These are phyloP conservation scores for Rhagophthalmus giganteus DNA, from an alignment of 2,888 invertebrate species.

Conservation along the genomic window DNA sequence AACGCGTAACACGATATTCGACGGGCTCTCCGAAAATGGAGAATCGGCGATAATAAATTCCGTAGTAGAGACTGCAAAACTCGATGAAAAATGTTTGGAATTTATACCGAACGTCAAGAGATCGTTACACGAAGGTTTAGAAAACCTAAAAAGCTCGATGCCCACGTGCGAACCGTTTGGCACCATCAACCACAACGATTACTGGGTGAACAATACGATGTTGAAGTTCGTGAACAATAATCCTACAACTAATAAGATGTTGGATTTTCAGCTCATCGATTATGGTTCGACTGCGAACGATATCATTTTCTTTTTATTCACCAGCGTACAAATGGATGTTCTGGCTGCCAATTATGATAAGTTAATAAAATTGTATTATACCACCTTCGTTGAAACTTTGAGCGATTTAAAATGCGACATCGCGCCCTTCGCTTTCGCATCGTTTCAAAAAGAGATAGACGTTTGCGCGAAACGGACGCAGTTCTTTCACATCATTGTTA, in stretches of 20 bases:
- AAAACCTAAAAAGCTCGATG: conserved; percentile 2
- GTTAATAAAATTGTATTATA: conserved; percentile 57
- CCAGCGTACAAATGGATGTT: conserved; percentile 54
- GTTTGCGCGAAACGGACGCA: neutral
- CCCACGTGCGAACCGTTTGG: conserved; percentile 55
- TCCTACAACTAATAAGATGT: conserved; percentile 50
- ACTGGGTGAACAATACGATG: conserved; percentile 65
- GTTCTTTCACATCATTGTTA: neutral
- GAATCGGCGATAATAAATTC: neutral
- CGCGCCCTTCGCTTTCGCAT: conserved; percentile 44
- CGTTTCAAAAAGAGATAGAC: neutral
- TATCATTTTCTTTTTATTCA: conserved; percentile 58
- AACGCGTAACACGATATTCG: neutral
- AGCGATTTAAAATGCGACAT: conserved; percentile 40
- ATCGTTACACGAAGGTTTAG: neutral
- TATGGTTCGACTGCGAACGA: conserved; percentile 58
- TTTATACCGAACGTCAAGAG: neutral
- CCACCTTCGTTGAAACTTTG: conserved; percentile 53
- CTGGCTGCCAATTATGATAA: conserved; percentile 52
- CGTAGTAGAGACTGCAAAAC: neutral
- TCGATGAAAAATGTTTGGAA: neutral
- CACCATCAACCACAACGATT: conserved; percentile 59
- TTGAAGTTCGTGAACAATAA: conserved; percentile 47
- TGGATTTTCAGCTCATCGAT: conserved; percentile 62
- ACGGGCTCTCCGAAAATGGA: neutral